A percentile compares a stretch with the other conserved stretches of the same genome.
These are phyloP conservation scores for Nothobranchius kuhntae DNA, from an alignment of 2,113 vertebrate genomes.

Conservation along the genomic window DNA sequence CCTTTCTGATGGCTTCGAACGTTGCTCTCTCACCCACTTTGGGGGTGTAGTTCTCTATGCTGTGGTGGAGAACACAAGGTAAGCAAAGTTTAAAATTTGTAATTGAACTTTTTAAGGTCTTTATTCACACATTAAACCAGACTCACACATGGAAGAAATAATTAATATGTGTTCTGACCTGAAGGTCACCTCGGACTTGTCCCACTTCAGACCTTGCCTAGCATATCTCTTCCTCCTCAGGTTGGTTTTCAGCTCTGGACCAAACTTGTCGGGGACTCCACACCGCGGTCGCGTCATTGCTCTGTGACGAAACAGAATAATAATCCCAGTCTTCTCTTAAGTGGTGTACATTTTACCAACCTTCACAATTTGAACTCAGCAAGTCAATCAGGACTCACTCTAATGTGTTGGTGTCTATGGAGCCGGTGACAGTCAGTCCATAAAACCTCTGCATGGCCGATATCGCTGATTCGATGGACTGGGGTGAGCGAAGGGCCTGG, in stretches of 20 bases:
- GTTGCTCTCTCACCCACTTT: constrained; percentile 86
- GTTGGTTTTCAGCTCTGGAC: constrained; percentile 87
- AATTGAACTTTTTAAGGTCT: neutral
- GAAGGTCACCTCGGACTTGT: constrained; percentile 87
- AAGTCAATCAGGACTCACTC: constrained; percentile 74
- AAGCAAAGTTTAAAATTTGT: neutral
- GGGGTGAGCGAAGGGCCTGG: constrained; percentile 87
- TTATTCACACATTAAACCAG: neutral
- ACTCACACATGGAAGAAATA: neutral
- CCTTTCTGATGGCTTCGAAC: constrained; percentile 84
- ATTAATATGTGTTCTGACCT: constrained; percentile 77
- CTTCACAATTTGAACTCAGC: neutral
- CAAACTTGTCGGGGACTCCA: constrained; percentile 91
- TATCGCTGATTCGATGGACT: constrained; percentile 83
- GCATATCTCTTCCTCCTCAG: constrained; percentile 89
- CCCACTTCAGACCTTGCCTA: constrained; percentile 90
- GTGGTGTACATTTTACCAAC: too few species aligned
- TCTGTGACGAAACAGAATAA: constrained; percentile 66
- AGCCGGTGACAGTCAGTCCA: constrained; percentile 84
- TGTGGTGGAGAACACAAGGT: constrained; percentile 38
- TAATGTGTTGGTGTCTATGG: constrained; percentile 81
- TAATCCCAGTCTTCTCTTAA: neutral
- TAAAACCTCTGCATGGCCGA: constrained; percentile 91
- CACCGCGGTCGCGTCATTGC: constrained; percentile 89
- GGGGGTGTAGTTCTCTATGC: constrained; percentile 83